Evolutionary conservation across 2,113 vertebrate genomes (phyloP).

Genomic region (Catagonus wagneri): DNA sequence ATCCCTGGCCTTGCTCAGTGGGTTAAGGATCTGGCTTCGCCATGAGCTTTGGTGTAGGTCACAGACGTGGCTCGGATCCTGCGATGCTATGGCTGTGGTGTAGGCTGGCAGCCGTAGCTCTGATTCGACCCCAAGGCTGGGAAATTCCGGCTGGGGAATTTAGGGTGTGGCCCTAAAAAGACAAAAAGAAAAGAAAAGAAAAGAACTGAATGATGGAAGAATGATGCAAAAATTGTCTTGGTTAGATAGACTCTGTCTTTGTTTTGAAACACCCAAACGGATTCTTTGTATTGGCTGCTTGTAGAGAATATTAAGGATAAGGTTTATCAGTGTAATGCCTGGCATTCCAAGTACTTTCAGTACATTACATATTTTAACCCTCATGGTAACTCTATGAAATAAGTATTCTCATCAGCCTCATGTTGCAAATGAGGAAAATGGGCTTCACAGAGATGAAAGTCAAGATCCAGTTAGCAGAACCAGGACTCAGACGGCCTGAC

Average conservation of each 20-base stretch:
- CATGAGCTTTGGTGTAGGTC: too few relatives aligned
- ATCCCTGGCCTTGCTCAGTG: too few relatives aligned
- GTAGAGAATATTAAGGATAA: not conserved
- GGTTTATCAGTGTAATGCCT: not conserved
- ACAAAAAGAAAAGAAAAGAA: too few relatives aligned
- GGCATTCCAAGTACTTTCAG: not conserved
- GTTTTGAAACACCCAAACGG: not conserved
- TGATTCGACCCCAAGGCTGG: too few relatives aligned
- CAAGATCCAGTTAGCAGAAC: not conserved
- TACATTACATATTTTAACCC: not conserved
- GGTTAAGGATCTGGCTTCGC: too few relatives aligned
- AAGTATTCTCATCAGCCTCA: not conserved
- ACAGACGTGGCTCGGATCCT: too few relatives aligned
- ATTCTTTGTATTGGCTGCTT: not conserved
- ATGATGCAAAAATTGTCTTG: not conserved
- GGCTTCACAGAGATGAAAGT: not conserved
- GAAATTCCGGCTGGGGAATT: too few relatives aligned
- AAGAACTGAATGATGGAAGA: not conserved
- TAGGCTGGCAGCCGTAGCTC: too few relatives aligned
- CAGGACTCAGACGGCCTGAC: not conserved
- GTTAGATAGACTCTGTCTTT: not conserved
- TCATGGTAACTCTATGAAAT: not conserved
- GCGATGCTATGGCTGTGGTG: too few relatives aligned
- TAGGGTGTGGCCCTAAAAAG: too few relatives aligned
- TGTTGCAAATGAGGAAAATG: not conserved